Base-by-base conservation (phyloP, 1,140 invertebrate species). In the Saccostrea glomerata region DNA sequence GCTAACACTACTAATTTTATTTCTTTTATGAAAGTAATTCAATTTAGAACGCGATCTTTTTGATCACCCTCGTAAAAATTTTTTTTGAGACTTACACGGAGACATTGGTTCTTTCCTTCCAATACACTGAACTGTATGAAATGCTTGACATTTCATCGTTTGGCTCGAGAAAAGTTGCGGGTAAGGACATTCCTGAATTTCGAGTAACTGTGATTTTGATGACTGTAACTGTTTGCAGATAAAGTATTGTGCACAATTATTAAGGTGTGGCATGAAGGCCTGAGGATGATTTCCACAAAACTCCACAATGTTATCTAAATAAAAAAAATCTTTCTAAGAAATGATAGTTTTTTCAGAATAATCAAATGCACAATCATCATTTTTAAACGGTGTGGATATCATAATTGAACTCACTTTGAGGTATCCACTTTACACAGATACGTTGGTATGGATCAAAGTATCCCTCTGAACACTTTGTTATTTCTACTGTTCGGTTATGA, bases 181-280 rank as follows among this genome's bases (percentile, higher is more conserved):
- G 58, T 89, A 88, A 17, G n/a, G 56, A 56, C 87, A 88, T 47
- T 88, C 87, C 70, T 90, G 87, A 13, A 85, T 36, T 47, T 47
- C 47, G 9, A 47, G 47, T 47, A 23, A 23, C 77, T 25, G 20
- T n/a, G 47, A 20, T n/a, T 86, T 66, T 11, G 73, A 54, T 55
- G 73, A 54, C 36, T 30, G 47, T 0, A 60, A 6, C 40, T 85
- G 84, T 13, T 86, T 47, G 82, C 92, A 93, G 87, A 90, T 85
- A 85, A 91, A 92, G 84, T 91, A 93, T 87, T 91, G 90, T 55
- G 91, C 92, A 89, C 92, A 93, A 87, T 93, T 91, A 73, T 88
- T 86, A 20, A 84, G 88, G 40, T 90, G 86, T 54, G 87, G 84
- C 13, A 86, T 1, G 2, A 86, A 30, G 1, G 47, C 63, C 20